Base-by-base conservation (phyloP, 1,140 invertebrate species). In the Drosophila orena region DNA sequence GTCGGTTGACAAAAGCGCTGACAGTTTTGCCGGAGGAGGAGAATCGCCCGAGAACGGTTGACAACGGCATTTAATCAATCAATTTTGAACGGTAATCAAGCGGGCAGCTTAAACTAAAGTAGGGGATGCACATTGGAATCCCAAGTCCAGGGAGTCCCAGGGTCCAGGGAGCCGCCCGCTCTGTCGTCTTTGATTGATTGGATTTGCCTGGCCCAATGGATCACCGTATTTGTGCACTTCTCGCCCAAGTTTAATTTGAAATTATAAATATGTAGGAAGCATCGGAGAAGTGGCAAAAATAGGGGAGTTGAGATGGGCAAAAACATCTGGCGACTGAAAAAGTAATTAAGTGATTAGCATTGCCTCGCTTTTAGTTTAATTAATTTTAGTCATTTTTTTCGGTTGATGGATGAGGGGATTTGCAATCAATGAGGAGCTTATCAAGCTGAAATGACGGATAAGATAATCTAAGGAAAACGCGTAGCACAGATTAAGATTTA, bases 1-100 rank as follows among this genome's bases (percentile, higher is more conserved):
- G 70, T 68, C 69, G 70, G 57, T 86, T 86, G 83, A 88, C 83
- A 88, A 88, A 88, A 88, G 71, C 84, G 83, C 68, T 88, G 83
- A 88, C 83, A 88, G 83, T 53, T 69, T 42, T 6, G 57, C 50
- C 43, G 57, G 69, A 61, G 35, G 24, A 38, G 27, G 42, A 40
- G 40, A 34, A 27, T 35, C 22, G 30, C 38, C 14, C 37, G 17
- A 58, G 44, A 50, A 57, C 79, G 71, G 59, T 79, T 80, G 80
- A 88, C 84, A 88, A 88, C 60, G 76, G 85, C 84, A 88, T 88
- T 88, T 88, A 88, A 88, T 88, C 84, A 88, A 88, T 88, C 84
- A 88, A 88, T 90, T 88, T 83, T 89, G 84, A 88, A 83, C 83
- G 83, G 83, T 88, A 89, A 88, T 88, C 83, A 88, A 88, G 83